A percentile compares a stretch with the other conserved stretches of the same genome.
Conservation (phyloP, 92 coral and sea anemone species). For the Meandrina meandrites region DNA sequence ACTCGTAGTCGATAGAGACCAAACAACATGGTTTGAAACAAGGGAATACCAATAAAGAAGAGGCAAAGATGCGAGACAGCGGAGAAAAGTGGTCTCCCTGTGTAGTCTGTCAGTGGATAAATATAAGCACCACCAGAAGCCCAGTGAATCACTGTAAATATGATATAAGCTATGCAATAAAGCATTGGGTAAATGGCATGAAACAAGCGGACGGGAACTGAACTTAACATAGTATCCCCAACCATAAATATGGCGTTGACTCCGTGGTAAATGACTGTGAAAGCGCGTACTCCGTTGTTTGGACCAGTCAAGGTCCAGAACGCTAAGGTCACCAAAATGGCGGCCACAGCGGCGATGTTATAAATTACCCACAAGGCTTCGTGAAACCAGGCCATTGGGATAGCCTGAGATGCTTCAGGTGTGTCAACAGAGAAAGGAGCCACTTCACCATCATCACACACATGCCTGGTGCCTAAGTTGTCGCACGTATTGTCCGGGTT, state of each 20-base stretch:
- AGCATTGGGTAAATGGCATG: constrained; percentile 74
- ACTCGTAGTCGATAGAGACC: constrained; percentile 79
- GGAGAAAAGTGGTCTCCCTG: constrained; percentile 56
- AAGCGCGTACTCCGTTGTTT: constrained; percentile 49
- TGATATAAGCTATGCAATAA: constrained; percentile 56
- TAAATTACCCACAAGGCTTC: constrained; percentile 83
- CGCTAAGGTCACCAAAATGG: constrained; percentile 53
- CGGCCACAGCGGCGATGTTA: constrained; percentile 66
- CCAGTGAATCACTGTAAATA: constrained; percentile 81
- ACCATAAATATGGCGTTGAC: constrained; percentile 74
- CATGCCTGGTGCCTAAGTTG: background rate
- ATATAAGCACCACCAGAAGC: constrained; percentile 71
- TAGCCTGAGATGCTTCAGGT: constrained; percentile 15
- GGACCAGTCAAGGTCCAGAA: constrained; percentile 70
- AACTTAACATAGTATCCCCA: constrained; percentile 64
- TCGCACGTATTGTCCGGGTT: background rate
- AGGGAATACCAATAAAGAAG: constrained; percentile 54
- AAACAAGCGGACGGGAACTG: constrained; percentile 75
- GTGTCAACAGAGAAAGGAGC: constrained; percentile 11
- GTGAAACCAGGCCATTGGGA: constrained; percentile 75
- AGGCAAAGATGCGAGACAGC: constrained; percentile 54
- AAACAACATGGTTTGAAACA: constrained; percentile 58
- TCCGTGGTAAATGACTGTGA: constrained; percentile 62
- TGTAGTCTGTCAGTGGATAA: constrained; percentile 78
- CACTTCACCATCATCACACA: constrained; percentile 1